Evolutionary conservation across 1,140 invertebrate genomes (phyloP).

Genomic region (Nylanderia fulva): DNA sequence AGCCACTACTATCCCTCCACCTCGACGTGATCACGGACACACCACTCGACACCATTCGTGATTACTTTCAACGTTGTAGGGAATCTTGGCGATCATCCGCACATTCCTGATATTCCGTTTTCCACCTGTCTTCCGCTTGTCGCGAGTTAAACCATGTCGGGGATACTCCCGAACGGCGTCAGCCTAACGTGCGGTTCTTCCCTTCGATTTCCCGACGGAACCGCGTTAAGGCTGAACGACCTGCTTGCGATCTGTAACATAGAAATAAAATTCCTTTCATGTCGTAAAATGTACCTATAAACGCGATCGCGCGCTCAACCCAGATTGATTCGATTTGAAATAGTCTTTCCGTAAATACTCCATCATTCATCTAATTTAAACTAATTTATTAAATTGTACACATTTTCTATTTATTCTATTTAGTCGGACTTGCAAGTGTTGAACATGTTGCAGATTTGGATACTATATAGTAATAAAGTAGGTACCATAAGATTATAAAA

Average conservation of each 20-base stretch:
- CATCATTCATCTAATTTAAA: too few species aligned
- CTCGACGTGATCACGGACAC: slow-evolving; percentile 42
- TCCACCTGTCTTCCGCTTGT: slow-evolving; percentile 36
- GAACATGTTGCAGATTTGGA: too few species aligned
- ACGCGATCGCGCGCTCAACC: background rate
- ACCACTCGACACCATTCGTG: slow-evolving; percentile 45
- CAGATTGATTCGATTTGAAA: slow-evolving; percentile 27
- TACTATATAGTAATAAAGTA: too few species aligned
- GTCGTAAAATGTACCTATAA: slow-evolving; percentile 6
- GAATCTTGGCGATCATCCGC: slow-evolving; percentile 44
- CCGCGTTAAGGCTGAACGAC: slow-evolving; percentile 55
- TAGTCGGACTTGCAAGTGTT: too few species aligned
- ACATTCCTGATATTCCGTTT: slow-evolving; percentile 30
- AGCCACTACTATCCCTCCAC: slow-evolving; percentile 17
- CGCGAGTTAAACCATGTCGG: slow-evolving; percentile 46
- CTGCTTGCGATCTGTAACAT: slow-evolving; percentile 66
- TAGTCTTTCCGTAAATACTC: background rate
- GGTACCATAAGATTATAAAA: too few species aligned
- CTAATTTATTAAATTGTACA: too few species aligned
- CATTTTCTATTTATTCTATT: too few species aligned
- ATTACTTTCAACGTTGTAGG: slow-evolving; percentile 41
- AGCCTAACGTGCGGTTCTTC: slow-evolving; percentile 52
- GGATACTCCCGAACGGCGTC: slow-evolving; percentile 28
- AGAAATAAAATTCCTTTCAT: slow-evolving; percentile 17
- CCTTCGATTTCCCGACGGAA: slow-evolving; percentile 40